Percentiles rank a stretch among this genome's conserved stretches.
These are phyloP conservation scores for Eucriotettix oculatus DNA, from an alignment of 2,888 invertebrate genomes.

Conservation along the genomic window DNA sequence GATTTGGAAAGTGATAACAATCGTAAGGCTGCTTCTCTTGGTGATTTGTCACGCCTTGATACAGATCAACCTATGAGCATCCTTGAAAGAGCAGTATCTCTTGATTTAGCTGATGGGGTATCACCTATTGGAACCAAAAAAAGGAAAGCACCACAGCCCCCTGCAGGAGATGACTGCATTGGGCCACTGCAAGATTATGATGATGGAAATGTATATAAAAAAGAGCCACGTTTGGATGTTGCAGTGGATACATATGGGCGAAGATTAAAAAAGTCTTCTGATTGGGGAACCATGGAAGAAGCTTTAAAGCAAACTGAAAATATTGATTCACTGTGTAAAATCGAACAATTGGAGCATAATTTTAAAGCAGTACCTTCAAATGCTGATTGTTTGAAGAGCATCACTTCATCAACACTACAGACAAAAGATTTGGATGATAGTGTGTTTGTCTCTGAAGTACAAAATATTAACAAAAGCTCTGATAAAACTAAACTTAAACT, in stretches of 20 bases:
- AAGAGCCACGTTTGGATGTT: constrained; percentile 27
- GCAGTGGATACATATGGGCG: constrained; percentile 46
- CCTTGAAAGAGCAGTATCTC: constrained; percentile 57
- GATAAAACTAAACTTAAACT: no score
- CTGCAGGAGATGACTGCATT: constrained; percentile 15
- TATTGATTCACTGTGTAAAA: neutral
- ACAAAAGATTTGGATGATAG: no score
- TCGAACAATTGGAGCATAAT: no score
- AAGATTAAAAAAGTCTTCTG: constrained; percentile 53
- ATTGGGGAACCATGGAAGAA: constrained; percentile 61
- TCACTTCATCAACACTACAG: no score
- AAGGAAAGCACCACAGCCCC: constrained; percentile 41
- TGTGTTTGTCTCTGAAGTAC: no score
- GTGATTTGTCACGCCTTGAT: constrained; percentile 56
- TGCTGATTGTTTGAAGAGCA: no score
- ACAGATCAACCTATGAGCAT: constrained; percentile 19
- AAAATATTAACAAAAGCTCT: no score
- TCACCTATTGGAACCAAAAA: constrained; percentile 31
- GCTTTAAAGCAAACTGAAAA: constrained; percentile 23
- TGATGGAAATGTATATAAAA: constrained; percentile 17
- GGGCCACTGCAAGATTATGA: constrained; percentile 23
- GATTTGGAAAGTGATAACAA: constrained; percentile 35
- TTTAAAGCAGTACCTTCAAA: no score
- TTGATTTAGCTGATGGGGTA: constrained; percentile 43
- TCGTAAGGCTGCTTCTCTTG: constrained; percentile 60